Evolutionary conservation across 2,113 vertebrate species (phyloP).

Genomic region (Butorides virescens): DNA sequence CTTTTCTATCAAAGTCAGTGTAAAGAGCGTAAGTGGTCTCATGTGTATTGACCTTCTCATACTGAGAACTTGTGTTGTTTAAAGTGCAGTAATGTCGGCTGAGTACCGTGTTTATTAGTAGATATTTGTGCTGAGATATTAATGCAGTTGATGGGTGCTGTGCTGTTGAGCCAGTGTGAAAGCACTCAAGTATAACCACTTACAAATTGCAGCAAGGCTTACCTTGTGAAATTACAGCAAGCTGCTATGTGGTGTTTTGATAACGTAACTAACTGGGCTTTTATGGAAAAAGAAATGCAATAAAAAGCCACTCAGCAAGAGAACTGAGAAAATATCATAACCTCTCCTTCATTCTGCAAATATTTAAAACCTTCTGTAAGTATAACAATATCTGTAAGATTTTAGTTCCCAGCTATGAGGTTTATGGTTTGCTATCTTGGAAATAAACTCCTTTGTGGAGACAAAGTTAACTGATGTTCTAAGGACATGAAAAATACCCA

Average conservation of each 20-base stretch:
- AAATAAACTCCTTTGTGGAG: not conserved
- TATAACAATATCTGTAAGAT: not conserved
- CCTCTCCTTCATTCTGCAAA: not conserved
- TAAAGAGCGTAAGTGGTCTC: not conserved
- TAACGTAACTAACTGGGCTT: not conserved
- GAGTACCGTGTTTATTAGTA: not conserved
- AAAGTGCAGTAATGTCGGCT: not conserved
- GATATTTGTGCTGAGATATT: not conserved
- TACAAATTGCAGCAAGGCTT: not conserved
- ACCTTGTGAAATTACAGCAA: not conserved
- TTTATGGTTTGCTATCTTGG: not conserved
- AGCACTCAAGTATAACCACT: not conserved
- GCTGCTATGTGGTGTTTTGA: not conserved
- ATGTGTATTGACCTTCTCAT: not conserved
- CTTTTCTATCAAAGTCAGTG: not conserved
- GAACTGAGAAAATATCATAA: not conserved
- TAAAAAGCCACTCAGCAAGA: not conserved
- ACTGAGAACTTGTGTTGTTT: not conserved
- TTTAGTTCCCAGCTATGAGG: not conserved
- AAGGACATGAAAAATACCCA: not conserved
- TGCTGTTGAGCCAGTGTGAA: not conserved
- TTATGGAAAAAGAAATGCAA: not conserved
- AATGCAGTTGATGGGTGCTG: not conserved
- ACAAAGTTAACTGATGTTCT: not conserved
- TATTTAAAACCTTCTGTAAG: not conserved